phyloP scores from a whole-genome alignment of 1,140 invertebrate species.

The Drosophila equinoxialis region DNA sequence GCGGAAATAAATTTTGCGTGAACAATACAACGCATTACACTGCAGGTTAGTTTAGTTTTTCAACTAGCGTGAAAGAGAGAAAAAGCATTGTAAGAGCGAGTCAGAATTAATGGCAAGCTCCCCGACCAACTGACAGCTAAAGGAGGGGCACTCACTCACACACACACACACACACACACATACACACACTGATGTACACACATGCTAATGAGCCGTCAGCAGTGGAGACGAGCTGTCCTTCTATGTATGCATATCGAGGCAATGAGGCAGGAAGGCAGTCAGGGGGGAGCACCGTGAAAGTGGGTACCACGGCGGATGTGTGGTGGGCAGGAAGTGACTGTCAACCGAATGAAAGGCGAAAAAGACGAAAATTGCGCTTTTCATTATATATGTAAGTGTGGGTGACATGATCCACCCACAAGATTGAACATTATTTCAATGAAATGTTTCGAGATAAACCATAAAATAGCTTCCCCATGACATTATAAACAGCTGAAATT shows the following conservation, averaged over 20 bases:
- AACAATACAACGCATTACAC: conserved; percentile 80
- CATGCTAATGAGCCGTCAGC: conserved; percentile 73
- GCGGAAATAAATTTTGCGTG: conserved; percentile 82
- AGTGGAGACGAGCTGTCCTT: conserved; percentile 25
- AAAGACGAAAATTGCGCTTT: conserved; percentile 17
- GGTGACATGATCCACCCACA: conserved; percentile 1
- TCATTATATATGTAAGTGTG: not conserved
- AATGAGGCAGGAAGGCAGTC: not conserved
- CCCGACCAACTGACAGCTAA: conserved; percentile 53
- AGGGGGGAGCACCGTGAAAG: conserved; percentile 7
- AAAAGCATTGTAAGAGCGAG: conserved; percentile 1
- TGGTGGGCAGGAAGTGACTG: conserved; percentile 63
- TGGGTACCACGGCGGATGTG: not conserved
- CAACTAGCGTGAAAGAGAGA: conserved; percentile 12
- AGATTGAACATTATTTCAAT: not conserved
- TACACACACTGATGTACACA: conserved; percentile 49
- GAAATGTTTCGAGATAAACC: not conserved
- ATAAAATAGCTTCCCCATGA: not conserved
- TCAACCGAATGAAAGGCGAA: conserved; percentile 42
- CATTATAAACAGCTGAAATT: too few species aligned
- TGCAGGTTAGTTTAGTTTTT: conserved; percentile 75
- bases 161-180: conserved; percentile 41
- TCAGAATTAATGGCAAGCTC: conserved; percentile 64
- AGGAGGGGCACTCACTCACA: not conserved
- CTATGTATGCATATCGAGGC: not conserved